A percentile compares a stretch with the other conserved stretches of the same genome.
These are phyloP conservation scores for Cylas formicarius DNA, from an alignment of 1,140 invertebrate species.

Conservation along the genomic window DNA sequence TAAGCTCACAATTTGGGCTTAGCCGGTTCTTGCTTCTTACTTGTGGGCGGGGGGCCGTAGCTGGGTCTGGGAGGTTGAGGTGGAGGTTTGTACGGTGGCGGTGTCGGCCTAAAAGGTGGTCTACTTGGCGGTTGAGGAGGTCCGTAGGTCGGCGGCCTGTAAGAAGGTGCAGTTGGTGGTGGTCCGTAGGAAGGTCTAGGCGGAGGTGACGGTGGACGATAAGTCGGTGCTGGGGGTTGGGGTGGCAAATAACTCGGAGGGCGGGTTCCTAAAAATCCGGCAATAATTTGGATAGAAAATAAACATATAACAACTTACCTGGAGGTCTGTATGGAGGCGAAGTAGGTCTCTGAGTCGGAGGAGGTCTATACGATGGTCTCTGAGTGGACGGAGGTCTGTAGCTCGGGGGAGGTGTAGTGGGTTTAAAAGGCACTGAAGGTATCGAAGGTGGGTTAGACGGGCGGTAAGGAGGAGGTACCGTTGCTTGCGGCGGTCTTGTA, in stretches of 20 bases:
- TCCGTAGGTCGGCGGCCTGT: slow-evolving; percentile 29
- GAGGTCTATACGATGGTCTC: slow-evolving; percentile 13
- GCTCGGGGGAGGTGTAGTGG: not conserved
- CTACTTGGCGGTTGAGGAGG: slow-evolving; percentile 20
- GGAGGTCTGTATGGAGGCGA: slow-evolving; percentile 10
- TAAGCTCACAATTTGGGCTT: too few species aligned
- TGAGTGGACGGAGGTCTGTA: slow-evolving; percentile 10
- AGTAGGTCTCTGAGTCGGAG: slow-evolving; percentile 8
- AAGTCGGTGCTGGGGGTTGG: slow-evolving; percentile 29
- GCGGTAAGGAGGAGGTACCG: slow-evolving; percentile 12
- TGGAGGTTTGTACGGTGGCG: slow-evolving; percentile 21
- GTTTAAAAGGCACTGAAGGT: slow-evolving; percentile 17
- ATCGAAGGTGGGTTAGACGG: slow-evolving; percentile 16
- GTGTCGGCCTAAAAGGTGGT: slow-evolving; percentile 11
- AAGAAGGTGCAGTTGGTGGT: slow-evolving; percentile 21
- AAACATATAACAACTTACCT: slow-evolving; percentile 4
- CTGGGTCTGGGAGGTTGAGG: slow-evolving; percentile 25
- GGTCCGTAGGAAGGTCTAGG: slow-evolving; percentile 20
- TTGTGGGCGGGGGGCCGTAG: slow-evolving; percentile 24
- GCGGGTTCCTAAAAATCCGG: slow-evolving; percentile 11
- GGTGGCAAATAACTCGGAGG: slow-evolving; percentile 21
- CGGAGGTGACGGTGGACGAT: slow-evolving; percentile 20
- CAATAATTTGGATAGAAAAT: not conserved
- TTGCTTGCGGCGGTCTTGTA: slow-evolving; percentile 15
- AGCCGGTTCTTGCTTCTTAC: too few species aligned